These are phyloP conservation scores for Acleris holmiana DNA, from an alignment of 2,888 invertebrate species.

Conservation along the genomic window DNA sequence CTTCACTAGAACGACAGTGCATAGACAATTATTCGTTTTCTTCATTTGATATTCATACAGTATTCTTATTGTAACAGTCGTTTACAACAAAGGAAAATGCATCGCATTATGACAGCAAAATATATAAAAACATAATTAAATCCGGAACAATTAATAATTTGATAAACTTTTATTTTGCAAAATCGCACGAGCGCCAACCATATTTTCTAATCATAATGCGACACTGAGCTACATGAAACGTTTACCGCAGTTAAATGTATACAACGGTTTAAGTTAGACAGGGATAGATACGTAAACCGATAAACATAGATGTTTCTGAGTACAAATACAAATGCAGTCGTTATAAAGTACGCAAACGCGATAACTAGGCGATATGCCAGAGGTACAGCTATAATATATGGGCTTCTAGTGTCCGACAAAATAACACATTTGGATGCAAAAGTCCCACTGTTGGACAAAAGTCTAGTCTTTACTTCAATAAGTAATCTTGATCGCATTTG, in stretches of 20 bases:
- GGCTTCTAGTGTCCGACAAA: conserved; percentile 10
- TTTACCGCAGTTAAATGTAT: neutral
- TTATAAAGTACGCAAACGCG: conserved; percentile 8
- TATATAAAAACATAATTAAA: neutral
- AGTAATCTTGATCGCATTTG: too few species aligned
- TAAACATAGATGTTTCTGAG: neutral
- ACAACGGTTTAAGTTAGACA: neutral
- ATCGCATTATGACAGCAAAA: neutral
- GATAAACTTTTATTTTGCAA: too few species aligned
- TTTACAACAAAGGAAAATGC: neutral
- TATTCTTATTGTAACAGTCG: conserved; percentile 6
- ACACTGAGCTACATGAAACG: neutral
- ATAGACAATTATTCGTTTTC: conserved; percentile 52
- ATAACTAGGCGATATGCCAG: conserved; percentile 10
- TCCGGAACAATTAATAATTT: neutral
- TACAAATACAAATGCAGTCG: conserved; percentile 4
- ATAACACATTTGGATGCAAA: neutral
- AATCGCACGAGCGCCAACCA: too few species aligned
- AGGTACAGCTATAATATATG: neutral
- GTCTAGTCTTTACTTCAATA: too few species aligned
- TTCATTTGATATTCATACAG: conserved; percentile 33
- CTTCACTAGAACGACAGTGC: conserved; percentile 65
- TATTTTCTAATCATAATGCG: neutral
- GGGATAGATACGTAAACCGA: neutral
- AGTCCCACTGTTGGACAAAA: too few species aligned